Evolutionary conservation across 2,797 vertebrate genomes (phyloP).

Genomic region (Chiroxiphia lanceolata): DNA sequence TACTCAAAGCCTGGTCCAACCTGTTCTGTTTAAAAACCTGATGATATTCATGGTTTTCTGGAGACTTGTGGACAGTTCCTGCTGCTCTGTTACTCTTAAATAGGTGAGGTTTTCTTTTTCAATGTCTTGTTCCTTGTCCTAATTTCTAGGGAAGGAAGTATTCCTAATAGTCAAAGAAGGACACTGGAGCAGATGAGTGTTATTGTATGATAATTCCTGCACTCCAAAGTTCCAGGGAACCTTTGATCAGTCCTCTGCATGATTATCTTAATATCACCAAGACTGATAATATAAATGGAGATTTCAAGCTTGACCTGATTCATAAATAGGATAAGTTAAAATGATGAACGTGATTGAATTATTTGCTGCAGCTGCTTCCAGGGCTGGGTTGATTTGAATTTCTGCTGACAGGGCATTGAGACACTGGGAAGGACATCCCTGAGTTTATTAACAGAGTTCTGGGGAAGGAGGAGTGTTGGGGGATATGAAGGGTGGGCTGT

Average conservation of each 20-base stretch:
- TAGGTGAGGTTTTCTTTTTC: neutral
- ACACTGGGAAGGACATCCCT: conserved; percentile 9
- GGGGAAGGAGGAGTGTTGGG: neutral
- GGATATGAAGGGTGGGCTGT: neutral
- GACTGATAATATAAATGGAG: conserved; percentile 43
- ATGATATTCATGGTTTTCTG: neutral
- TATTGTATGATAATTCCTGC: neutral
- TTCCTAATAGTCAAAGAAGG: neutral
- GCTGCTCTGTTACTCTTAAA: neutral
- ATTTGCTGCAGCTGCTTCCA: neutral
- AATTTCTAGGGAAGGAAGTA: neutral
- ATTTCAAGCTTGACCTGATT: conserved; percentile 55
- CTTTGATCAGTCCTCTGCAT: conserved; percentile 30
- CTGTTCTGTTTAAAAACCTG: neutral
- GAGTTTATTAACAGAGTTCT: neutral
- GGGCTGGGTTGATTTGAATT: conserved; percentile 32
- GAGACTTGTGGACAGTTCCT: neutral
- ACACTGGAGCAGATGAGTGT: neutral
- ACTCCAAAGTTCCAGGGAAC: neutral
- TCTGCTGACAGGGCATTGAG: conserved; percentile 14
- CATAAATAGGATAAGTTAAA: conserved; percentile 35
- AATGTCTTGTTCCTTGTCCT: neutral
- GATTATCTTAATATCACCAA: conserved; percentile 16
- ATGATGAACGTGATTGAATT: conserved; percentile 19
- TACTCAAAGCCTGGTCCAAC: neutral